Evolutionary conservation across 2,113 vertebrate genomes (phyloP), one percentile per base, ranked within the genome.

Genomic region (Pomatostomus ruficeps): DNA sequence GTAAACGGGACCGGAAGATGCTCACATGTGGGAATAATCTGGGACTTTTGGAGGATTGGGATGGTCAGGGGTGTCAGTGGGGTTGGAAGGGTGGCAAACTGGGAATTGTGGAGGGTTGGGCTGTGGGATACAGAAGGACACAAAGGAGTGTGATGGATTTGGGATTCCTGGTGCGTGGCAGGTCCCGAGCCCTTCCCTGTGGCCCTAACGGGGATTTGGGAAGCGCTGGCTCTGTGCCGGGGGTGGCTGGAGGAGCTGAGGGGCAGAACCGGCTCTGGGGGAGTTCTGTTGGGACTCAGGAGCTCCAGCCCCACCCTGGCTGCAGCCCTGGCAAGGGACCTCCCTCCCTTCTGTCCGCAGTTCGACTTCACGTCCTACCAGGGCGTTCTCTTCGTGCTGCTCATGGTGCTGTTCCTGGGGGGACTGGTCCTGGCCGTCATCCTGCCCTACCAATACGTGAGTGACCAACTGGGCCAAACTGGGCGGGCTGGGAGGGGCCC

Each of bases 401-500:
- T 85, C 71, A 85, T 85, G 83, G 83, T 85, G 61, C 83, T 85
- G 16, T 75, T 85, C 71, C 61, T 85, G 71, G 83, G 83, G 14
- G 83, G 83, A 0, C 52, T 85, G 52, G 83, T 75, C 36, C 83
- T 85, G 83, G 83, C 83, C 2, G 36, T 85, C 52, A 75, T 85
- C 61, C 71, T 85, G 52, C 83, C 83, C 71, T 85, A 75, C 83
- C 83, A 85, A 85, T 75, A 85, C 0, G 83, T 75, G 71, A 75
- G 83, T 85, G 11, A 35, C 46, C 31, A n/a, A 1, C 29, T 4
- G 61, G 33, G 38, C 21, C 46, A 19, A 2, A 36, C 65, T 21
- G 45, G 79, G 45, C 2, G 1, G 11, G 3, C 38, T 49, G 65
- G 55, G 29, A 29, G 52, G 52, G 18, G 14, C 2, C 5, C 62